These are phyloP conservation scores for Smittia sp. DNA, from an alignment of 2,888 invertebrate species.

Conservation along the genomic window DNA sequence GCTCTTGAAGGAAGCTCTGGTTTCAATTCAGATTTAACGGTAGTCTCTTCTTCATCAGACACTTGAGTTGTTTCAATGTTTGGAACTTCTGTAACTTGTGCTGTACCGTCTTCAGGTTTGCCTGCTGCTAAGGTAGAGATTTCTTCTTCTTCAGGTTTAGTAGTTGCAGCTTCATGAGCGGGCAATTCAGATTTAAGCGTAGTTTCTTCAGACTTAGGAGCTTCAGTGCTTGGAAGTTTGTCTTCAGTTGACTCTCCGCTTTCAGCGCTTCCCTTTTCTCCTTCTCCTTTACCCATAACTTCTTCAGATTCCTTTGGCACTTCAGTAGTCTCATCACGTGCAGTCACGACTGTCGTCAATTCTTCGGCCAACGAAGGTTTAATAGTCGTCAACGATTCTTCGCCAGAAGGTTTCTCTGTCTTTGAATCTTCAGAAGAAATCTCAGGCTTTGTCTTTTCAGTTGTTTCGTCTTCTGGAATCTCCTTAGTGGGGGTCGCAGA, in stretches of 20 bases:
- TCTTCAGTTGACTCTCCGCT: not conserved
- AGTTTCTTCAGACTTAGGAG: not conserved
- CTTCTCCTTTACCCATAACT: not conserved
- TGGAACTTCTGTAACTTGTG: conserved; percentile 38
- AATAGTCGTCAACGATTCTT: conserved; percentile 20
- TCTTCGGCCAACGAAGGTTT: not conserved
- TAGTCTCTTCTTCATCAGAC: conserved; percentile 43
- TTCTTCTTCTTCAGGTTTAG: conserved; percentile 40
- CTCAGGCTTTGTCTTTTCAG: not conserved
- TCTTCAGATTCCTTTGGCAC: conserved; percentile 27
- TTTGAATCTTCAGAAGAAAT: conserved; percentile 39
- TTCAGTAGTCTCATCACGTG: not conserved
- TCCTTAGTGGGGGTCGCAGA: no score
- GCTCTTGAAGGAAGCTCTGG: not conserved
- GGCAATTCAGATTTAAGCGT: not conserved
- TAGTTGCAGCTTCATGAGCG: not conserved
- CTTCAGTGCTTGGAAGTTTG: not conserved
- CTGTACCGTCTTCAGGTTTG: conserved; percentile 20
- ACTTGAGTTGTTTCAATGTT: conserved; percentile 40
- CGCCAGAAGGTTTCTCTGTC: not conserved
- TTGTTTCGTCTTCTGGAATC: not conserved
- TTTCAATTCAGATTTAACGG: conserved; percentile 31
- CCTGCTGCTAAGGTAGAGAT: not conserved
- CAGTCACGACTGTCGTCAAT: not conserved
- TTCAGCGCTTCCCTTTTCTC: not conserved